Conservation (phyloP, 1,140 invertebrate species). For the Polypedilum vanderplanki region DNA sequence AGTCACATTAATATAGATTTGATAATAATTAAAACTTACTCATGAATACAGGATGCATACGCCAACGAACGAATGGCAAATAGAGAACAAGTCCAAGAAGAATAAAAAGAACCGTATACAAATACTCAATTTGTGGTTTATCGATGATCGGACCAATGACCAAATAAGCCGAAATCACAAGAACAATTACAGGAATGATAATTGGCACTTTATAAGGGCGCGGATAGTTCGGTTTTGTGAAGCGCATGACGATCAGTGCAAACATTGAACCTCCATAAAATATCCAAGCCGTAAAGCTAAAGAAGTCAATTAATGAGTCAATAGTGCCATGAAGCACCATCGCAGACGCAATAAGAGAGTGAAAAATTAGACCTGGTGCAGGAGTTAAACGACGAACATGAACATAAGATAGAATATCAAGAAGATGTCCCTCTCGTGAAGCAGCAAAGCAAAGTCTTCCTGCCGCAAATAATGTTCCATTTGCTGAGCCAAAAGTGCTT, state of each 20-base stretch:
- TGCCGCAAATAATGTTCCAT: constrained; percentile 89
- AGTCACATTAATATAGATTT: constrained; percentile 27
- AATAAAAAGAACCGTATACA: constrained; percentile 86
- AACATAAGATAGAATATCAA: constrained; percentile 89
- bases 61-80: constrained; percentile 85
- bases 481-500: constrained; percentile 94
- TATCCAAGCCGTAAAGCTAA: constrained; percentile 92
- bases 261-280: constrained; percentile 89
- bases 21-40: constrained; percentile 55
- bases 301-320: constrained; percentile 86
- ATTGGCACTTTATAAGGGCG: constrained; percentile 86
- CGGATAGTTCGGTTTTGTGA: constrained; percentile 77
- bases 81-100: constrained; percentile 83
- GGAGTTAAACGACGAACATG: constrained; percentile 86
- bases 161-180: constrained; percentile 82
- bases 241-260: constrained; percentile 79
- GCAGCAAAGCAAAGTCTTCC: constrained; percentile 90
- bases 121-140: constrained; percentile 80
- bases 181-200: constrained; percentile 79
- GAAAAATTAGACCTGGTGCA: constrained; percentile 91
- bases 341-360: constrained; percentile 66
- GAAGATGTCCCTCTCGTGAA: constrained; percentile 86
- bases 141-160: constrained; percentile 89
- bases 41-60: constrained; percentile 73
- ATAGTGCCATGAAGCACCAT: constrained; percentile 88